Evolutionary conservation across 2,797 vertebrate genomes (phyloP).

Genomic region (Epinephelus coioides): DNA sequence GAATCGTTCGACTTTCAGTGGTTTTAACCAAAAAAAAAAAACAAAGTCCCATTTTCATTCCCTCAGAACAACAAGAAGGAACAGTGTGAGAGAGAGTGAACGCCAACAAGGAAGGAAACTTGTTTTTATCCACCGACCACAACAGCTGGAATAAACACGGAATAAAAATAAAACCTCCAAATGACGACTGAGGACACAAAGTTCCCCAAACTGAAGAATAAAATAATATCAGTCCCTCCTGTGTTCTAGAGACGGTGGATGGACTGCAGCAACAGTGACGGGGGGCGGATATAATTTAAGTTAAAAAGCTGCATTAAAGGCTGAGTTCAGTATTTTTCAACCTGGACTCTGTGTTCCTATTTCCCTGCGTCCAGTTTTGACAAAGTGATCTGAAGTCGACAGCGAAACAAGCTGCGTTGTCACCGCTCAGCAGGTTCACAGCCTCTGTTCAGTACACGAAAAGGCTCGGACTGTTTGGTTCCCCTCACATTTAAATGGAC

Average conservation of each 20-base stretch:
- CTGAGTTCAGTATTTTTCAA: no score
- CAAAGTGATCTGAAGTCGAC: no score
- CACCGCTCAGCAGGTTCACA: no score
- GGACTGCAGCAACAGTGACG: not conserved
- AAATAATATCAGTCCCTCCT: not conserved
- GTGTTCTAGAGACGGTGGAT: not conserved
- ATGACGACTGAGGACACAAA: not conserved
- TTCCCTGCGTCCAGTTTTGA: no score
- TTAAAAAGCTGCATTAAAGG: slow-evolving; percentile 32
- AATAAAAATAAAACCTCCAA: not conserved
- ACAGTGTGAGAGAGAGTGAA: not conserved
- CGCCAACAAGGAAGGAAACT: not conserved
- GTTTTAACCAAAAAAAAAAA: slow-evolving; percentile 62
- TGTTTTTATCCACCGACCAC: not conserved
- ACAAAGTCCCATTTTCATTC: slow-evolving; percentile 42
- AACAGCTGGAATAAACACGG: not conserved
- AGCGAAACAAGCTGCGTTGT: no score
- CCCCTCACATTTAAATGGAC: no score
- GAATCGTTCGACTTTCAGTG: slow-evolving; percentile 65
- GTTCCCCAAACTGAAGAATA: not conserved
- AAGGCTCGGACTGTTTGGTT: no score
- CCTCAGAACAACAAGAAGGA: not conserved
- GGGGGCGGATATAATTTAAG: not conserved
- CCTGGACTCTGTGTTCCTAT: no score
- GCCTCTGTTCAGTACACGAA: no score